These are phyloP conservation scores for Sciurus niger DNA, from an alignment of 2,113 vertebrate genomes.

Conservation along the genomic window DNA sequence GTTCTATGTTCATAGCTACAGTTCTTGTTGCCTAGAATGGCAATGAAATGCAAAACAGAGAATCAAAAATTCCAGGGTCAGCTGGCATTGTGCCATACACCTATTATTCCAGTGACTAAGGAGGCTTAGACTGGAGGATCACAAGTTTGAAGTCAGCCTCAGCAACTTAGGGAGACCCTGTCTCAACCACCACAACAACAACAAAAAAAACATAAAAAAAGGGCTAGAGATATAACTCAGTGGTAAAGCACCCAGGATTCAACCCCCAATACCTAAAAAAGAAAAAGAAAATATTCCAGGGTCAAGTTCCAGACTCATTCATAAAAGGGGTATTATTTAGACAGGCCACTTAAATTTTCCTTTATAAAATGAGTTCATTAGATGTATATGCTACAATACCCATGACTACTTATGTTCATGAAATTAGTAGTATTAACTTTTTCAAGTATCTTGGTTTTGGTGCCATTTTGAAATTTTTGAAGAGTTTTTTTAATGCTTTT, in stretches of 20 bases:
- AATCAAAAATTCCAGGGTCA: neutral
- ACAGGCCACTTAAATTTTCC: neutral
- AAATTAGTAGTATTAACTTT: slow-evolving; percentile 19
- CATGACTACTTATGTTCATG: neutral
- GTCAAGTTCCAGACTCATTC: neutral
- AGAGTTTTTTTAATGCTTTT: neutral
- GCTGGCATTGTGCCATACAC: too few species aligned
- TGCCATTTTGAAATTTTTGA: neutral
- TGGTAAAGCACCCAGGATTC: too few species aligned
- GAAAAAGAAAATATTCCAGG: neutral
- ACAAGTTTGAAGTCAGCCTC: neutral
- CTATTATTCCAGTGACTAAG: neutral
- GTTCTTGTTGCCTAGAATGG: neutral
- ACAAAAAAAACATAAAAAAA: too few species aligned
- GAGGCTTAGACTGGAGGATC: neutral
- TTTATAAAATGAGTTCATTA: neutral
- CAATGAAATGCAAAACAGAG: neutral
- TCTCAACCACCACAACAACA: neutral
- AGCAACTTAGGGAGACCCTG: neutral
- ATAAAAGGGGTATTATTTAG: neutral
- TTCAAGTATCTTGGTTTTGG: neutral
- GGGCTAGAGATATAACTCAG: too few species aligned
- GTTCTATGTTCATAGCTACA: neutral
- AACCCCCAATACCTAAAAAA: too few species aligned
- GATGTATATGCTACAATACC: too few species aligned